Base-by-base conservation (phyloP, 2,888 invertebrate species). In the Hanleya hanleyi region DNA sequence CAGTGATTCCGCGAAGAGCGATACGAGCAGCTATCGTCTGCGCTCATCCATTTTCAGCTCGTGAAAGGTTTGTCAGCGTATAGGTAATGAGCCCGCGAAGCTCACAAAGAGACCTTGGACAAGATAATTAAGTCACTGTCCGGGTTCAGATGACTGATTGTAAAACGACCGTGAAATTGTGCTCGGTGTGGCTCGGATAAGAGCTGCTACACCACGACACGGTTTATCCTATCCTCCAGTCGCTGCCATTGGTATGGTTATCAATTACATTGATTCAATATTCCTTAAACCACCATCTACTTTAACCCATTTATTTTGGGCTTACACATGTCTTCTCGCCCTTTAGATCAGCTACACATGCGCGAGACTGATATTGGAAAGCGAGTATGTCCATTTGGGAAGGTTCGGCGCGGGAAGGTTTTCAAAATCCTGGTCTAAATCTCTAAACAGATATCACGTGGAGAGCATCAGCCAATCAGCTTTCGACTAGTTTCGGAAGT, bases 151-250 rank as follows among this genome's bases (percentile, higher is more conserved):
- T 47, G 47, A 22, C 47, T 47, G n/a, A 47, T 57, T 57, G 57
- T 57, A 57, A 57, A 57, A 57, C 57, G 29, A 29, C 7, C 57
- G 26, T 57, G 57, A 57, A 57, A 57, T 57, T 29, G 57, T 57
- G 57, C 29, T 32, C 4, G 26, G 22, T 22, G 57, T 57, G 12
- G 22, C 22, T 57, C 57, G 4, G 57, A 57, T 57, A 57, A 57
- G 32, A 32, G 29, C 12, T 29, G 26, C 22, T 29, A 57, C 12
- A 29, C 12, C 32, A 22, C 57, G 57, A 15, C 18, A 18, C 57
- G 15, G 12, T 29, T 57, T 57, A 15, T 57, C 57, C 57, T 57
- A 29, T 57, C 57, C 29, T 29, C 32, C 57, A 29, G n/a, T n/a
- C 57, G 47, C 47, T 22, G 29, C 26, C 29, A 57, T 29, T 57